Base-by-base conservation (phyloP, 92 coral and sea anemone genomes). In the Hydrozoanthus gracilis region DNA sequence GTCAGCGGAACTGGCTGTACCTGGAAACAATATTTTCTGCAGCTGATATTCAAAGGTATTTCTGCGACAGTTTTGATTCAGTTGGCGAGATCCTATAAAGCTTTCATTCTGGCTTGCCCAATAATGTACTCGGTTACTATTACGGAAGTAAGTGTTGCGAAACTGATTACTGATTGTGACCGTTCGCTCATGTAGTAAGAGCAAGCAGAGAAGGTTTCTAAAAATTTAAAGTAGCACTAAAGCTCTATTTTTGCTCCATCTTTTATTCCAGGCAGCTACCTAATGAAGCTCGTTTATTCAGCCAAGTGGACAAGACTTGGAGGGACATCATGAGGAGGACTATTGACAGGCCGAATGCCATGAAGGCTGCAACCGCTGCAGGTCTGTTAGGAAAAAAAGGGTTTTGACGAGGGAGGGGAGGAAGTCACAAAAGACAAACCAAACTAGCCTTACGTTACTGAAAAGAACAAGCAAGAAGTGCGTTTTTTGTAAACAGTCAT, bases 251-350 rank as follows among this genome's bases (percentile, higher is more conserved):
- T 12, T 6, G 16, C 76, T 16, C 51, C 9, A 2, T 47, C 0
- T 35, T 49, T 5, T 65, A 13, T 35, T 77, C 11, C 69, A 96
- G 99, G 83, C 99, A 96, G 74, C 84, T 96, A 17, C 99, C 99
- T 16, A 96, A 96, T 86, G 99, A 96, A 84, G 95, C 98, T 35
- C 92, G 98, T 2, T 88, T 95, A 70, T 96, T 96, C 84, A 82
- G 92, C 49, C 99, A 96, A 91, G 99, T 96, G 15, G 98, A 96
- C 87, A 96, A 92, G 83, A 95, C 99, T 7, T 96, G 99, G 99
- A 89, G 83, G 76, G 99, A 96, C 91, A 96, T 96, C n/a, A 96
- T 96, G 99, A 90, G 99, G 73, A 83, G 98, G 75, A 95, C 98
- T 50, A 92, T 87, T 62, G 99, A 96, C 73, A 95, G 93, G 83